phyloP scores from a whole-genome alignment of 2,113 vertebrate species.

The Trogon melanurus region DNA sequence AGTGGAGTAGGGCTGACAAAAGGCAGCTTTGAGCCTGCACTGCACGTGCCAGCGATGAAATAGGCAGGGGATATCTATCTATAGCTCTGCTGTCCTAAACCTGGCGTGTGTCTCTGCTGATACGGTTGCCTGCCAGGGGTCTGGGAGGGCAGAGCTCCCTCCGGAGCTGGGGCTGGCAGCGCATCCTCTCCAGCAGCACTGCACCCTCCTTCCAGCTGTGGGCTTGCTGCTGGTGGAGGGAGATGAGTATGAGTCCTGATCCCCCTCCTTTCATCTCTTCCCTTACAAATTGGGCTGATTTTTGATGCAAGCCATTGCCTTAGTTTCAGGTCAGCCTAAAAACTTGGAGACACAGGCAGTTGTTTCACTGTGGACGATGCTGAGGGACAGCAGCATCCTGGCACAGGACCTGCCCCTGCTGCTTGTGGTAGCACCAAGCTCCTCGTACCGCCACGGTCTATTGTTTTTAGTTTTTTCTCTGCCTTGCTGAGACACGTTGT shows the following conservation, averaged over 20 bases:
- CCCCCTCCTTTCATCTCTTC: background rate
- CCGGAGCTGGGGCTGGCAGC: background rate
- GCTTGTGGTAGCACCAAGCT: background rate
- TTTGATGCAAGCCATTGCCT: background rate
- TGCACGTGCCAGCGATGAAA: accelerated
- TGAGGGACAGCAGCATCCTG: background rate
- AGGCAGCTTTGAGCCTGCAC: background rate
- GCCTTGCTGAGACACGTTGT: background rate
- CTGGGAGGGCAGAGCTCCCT: background rate
- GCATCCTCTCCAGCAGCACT: background rate
- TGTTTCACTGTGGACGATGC: accelerated
- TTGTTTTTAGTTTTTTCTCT: background rate
- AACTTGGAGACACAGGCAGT: background rate
- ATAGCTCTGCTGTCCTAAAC: background rate
- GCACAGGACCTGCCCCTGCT: accelerated
- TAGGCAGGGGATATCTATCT: background rate
- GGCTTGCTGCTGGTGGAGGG: background rate
- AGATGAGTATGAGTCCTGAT: accelerated
- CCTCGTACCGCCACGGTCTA: accelerated
- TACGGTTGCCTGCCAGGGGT: background rate
- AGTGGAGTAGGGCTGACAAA: background rate
- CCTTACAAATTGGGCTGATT: background rate
- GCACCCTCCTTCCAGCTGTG: background rate
- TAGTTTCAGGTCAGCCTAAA: background rate
- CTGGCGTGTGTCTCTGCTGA: background rate